Conservation (phyloP, 1,140 invertebrate genomes). For the Lycorma delicatula region DNA sequence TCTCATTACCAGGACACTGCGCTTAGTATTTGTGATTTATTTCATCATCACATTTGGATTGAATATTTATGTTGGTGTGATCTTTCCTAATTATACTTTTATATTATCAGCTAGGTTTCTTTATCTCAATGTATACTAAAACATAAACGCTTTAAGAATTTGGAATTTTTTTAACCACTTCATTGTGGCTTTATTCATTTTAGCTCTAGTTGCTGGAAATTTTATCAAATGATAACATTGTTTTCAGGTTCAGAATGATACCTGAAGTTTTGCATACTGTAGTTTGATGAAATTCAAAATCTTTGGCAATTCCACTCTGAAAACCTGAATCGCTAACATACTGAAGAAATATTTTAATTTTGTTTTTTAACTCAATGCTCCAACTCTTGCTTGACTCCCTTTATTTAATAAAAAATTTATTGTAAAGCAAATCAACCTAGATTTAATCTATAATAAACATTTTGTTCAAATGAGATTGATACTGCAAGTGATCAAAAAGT, state of each 20-base stretch:
- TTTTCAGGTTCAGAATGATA: background rate
- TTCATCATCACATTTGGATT: constrained; percentile 7
- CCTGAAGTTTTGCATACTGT: constrained; percentile 1
- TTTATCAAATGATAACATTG: background rate
- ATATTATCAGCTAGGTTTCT: constrained; percentile 11
- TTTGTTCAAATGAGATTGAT: no score
- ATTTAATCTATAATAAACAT: no score
- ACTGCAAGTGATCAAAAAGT: no score
- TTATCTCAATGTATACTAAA: constrained; percentile 10
- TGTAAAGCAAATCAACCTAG: no score
- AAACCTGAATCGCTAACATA: constrained; percentile 8
- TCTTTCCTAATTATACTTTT: constrained; percentile 11
- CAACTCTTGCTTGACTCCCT: no score
- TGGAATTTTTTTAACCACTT: constrained; percentile 5
- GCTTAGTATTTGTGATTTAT: constrained; percentile 10
- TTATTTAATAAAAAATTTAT: no score
- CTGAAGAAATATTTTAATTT: background rate
- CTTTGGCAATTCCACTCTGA: constrained; percentile 3
- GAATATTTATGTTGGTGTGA: background rate
- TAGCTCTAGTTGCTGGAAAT: background rate
- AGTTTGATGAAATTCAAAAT: background rate
- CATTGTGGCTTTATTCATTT: background rate
- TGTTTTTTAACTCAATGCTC: background rate
- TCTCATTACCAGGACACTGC: constrained; percentile 7
- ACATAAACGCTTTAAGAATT: background rate